Evolutionary conservation across 2,113 vertebrate genomes (phyloP).

Genomic region (Hassar affinis): DNA sequence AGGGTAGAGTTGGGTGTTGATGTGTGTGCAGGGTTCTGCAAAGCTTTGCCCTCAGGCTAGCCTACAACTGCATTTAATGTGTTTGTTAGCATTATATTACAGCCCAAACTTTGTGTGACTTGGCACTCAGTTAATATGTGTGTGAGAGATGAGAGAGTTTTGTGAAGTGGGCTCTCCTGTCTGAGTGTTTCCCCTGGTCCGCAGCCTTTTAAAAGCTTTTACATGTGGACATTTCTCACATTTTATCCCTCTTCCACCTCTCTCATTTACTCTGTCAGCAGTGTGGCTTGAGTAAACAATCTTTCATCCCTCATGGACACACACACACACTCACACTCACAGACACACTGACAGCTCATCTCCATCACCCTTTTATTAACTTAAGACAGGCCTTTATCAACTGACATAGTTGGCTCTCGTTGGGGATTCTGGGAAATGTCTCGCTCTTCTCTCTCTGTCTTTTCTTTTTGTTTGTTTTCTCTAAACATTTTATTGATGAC

Average conservation of each 20-base stretch:
- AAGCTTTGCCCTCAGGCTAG: neutral
- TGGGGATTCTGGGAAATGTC: conserved; percentile 17
- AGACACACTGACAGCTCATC: conserved; percentile 17
- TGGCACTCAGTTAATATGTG: conserved; percentile 34
- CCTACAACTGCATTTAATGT: neutral
- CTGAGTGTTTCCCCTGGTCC: conserved; percentile 17
- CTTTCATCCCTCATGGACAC: neutral
- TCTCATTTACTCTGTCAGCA: conserved; percentile 54
- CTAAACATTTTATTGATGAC: neutral
- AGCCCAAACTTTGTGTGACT: conserved; percentile 37
- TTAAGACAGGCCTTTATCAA: neutral
- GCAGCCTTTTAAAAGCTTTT: conserved; percentile 48
- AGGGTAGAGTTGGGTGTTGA: neutral
- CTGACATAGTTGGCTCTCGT: neutral
- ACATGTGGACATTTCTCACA: conserved; percentile 54
- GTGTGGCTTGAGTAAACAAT: conserved; percentile 12
- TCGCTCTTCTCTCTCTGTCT: neutral
- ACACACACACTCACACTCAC: conserved; percentile 25
- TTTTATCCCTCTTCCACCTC: conserved; percentile 46
- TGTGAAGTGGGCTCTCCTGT: conserved; percentile 21
- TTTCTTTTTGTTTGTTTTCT: neutral
- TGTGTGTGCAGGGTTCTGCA: neutral
- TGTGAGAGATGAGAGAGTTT: conserved; percentile 55
- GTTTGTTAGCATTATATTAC: conserved; percentile 11
- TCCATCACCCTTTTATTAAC: conserved; percentile 6